Evolutionary conservation across 2,888 invertebrate species (phyloP), one percentile per base, ranked within the genome.

Genomic region (Eristalis pertinax): DNA sequence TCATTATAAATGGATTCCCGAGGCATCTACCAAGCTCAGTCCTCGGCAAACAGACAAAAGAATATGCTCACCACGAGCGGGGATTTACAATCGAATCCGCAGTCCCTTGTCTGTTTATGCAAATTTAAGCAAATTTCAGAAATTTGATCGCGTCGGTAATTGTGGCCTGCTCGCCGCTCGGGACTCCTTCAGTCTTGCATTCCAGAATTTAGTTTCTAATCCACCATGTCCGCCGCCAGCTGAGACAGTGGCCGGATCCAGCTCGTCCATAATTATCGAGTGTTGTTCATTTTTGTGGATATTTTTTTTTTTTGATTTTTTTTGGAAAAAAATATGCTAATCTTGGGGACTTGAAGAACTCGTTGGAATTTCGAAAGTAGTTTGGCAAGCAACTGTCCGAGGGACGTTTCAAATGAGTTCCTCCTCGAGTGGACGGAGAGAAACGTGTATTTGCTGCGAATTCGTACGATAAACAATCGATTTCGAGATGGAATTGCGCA

Each of bases 301-400:
- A 8, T 50, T 19, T 50, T 19, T 32, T 32, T 32, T 19, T 38
- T 38, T 2, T 26, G 26, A 26, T 26, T n/a, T 50, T n/a, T 50
- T 50, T 19, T 4, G 19, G 19, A 19, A n/a, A 4, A 7, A 50
- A n/a, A 50, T 50, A 50, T 50, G 50, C 50, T 50, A 50, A 50
- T 50, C 8, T 5, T 19, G 50, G n/a, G 19, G 50, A 26, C 67
- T 43, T n/a, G 67, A 67, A 67, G 67, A 67, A 67, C 67, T 67
- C 24, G 67, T 67, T 67, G 67, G 24, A 19, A n/a, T 41, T 67
- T 67, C 67, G 67, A 67, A 67, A 67, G 67, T 67, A 67, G 67
- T 67, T 67, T 67, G 67, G 43, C 67, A 10, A 43, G 67, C 35
- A 15, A 41, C 24, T 10, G 24, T 24, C 38, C 5, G 38, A 41